Base-by-base conservation (phyloP, 2,888 invertebrate species). In the Trichacis sp. region DNA sequence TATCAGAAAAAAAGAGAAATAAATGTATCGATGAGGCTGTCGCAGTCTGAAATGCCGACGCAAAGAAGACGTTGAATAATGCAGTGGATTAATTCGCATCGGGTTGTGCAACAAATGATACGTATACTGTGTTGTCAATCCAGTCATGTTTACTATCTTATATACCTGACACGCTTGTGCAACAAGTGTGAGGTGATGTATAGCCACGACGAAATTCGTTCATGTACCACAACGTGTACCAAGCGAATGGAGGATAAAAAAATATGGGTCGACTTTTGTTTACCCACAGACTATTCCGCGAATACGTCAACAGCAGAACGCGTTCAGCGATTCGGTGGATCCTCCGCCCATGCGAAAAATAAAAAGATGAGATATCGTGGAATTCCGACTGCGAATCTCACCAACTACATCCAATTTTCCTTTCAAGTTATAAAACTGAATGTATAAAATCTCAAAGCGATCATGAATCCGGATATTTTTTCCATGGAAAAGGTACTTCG, bases 211-310 rank as follows among this genome's bases (percentile, higher is more conserved):
- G 47, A 47, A 52, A 42, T 52, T n/a, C n/a, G n/a, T n/a, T n/a
- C n/a, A n/a, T n/a, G n/a, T n/a, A n/a, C 42, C 52, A 17, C 15
- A 15, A 14, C 15, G 33, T 15, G 17, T n/a, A n/a, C n/a, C 17
- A 29, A 12, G 24, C 45, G 52, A 50, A 53, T 45, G 45, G 36
- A 30, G 48, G 51, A 54, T 49, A 8, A 52, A 57, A 64, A 58
- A 74, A 75, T 73, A 74, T 73, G 51, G 73, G 73, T 73, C 72
- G 73, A 74, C 72, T 71, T 73, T 74, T 74, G 73, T 75, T 67
- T 75, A 73, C 71, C 62, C 57, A 61, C 63, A n/a, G n/a, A n/a
- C n/a, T n/a, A n/a, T n/a, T n/a, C n/a, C n/a, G n/a, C n/a, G 56
- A 52, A 69, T 66, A 74, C 68, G 68, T 73, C 72, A 68, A 66